phyloP scores from a whole-genome alignment of 2,113 vertebrate species.

The Sorex fumeus region DNA sequence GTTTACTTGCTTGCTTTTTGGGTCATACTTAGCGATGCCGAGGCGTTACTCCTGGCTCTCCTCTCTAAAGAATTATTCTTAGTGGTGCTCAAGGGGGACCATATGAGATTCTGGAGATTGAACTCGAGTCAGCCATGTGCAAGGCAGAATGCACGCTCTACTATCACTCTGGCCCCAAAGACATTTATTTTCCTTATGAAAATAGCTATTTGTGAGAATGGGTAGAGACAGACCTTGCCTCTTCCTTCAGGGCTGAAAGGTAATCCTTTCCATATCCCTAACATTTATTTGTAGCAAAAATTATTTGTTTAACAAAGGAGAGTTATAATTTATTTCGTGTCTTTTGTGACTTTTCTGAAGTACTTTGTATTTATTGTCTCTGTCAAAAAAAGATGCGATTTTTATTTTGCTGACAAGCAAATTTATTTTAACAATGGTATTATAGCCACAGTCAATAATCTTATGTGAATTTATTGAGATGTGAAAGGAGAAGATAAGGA shows the following conservation, averaged over 20 bases:
- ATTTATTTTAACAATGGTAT: background rate
- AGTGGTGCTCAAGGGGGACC: no score
- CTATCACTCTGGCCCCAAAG: no score
- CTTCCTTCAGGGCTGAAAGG: background rate
- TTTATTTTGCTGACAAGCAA: conserved; percentile 25
- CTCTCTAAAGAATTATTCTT: no score
- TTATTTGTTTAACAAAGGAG: conserved; percentile 6
- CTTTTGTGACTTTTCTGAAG: no score
- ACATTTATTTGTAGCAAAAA: conserved; percentile 33
- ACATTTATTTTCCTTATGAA: background rate
- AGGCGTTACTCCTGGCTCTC: no score
- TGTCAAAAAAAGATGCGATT: conserved; percentile 22
- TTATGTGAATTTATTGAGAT: conserved; percentile 5
- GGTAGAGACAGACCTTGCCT: background rate
- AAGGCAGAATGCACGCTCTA: no score
- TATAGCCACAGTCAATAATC: background rate
- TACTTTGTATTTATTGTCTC: background rate
- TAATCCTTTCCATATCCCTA: background rate
- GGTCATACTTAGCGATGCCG: no score
- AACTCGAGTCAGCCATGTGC: no score
- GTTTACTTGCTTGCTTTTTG: no score
- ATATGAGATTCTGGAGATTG: no score
- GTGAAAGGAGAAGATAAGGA: background rate
- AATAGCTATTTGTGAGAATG: background rate
- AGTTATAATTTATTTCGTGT: background rate